Conservation (phyloP, 2,888 invertebrate species). For the Hypolimnas misippus region DNA sequence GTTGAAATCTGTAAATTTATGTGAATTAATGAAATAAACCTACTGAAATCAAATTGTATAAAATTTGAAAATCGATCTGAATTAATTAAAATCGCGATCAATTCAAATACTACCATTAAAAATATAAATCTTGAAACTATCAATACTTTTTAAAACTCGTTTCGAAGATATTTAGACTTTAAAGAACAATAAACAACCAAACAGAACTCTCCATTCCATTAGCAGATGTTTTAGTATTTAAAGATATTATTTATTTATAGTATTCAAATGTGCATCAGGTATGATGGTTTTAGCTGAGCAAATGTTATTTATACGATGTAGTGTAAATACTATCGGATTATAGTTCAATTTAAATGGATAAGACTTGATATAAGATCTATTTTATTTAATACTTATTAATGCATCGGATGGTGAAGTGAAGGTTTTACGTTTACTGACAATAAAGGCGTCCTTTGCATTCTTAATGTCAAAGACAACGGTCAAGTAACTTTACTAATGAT, state of each 20-base stretch:
- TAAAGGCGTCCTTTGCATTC: too few species aligned
- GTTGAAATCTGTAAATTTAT: too few species aligned
- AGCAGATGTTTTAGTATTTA: constrained; percentile 11
- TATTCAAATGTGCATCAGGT: constrained; percentile 11
- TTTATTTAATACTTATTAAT: constrained; percentile 22
- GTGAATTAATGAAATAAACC: too few species aligned
- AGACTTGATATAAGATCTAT: constrained; percentile 10
- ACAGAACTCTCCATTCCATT: neutral
- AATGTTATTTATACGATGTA: constrained; percentile 13
- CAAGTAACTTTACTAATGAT: too few species aligned
- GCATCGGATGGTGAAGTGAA: neutral
- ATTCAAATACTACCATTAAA: too few species aligned
- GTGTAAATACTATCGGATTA: constrained; percentile 14
- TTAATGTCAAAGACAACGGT: too few species aligned
- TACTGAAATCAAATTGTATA: too few species aligned
- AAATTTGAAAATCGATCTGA: too few species aligned
- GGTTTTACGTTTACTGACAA: neutral
- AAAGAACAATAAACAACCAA: neutral
- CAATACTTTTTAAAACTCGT: neutral
- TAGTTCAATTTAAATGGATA: constrained; percentile 21
- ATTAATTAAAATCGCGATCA: too few species aligned
- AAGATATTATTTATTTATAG: constrained; percentile 12
- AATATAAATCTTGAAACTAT: neutral
- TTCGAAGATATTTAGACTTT: neutral
- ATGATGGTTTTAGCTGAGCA: constrained; percentile 9